phyloP scores from a whole-genome alignment of 2,797 vertebrate species.

The Falco rusticolus region DNA sequence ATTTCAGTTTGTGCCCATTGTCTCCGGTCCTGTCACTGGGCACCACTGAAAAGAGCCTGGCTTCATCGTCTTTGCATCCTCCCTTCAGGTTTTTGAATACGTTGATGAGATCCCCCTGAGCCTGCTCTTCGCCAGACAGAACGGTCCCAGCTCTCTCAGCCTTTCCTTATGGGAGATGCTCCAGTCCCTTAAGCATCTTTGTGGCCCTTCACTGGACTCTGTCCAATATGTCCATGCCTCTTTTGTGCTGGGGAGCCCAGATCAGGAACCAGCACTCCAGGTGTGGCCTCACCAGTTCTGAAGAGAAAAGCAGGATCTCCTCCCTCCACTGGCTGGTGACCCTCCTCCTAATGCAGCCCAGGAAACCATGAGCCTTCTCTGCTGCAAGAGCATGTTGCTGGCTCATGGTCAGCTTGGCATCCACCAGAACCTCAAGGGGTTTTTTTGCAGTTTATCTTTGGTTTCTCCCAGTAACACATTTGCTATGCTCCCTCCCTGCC shows the following conservation, averaged over 20 bases:
- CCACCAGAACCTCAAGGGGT: not conserved
- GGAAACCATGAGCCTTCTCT: not conserved
- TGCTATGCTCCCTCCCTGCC: not conserved
- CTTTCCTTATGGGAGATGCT: not conserved
- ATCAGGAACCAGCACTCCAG: not conserved
- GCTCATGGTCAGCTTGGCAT: not conserved
- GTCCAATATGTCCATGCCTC: not conserved
- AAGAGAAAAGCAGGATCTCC: not conserved
- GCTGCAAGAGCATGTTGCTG: not conserved
- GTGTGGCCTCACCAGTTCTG: not conserved
- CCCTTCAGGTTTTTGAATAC: not conserved
- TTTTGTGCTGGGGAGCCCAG: not conserved
- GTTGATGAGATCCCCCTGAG: not conserved
- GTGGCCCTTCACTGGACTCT: not conserved
- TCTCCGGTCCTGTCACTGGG: not conserved
- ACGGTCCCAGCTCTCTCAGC: not conserved
- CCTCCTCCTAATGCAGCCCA: not conserved
- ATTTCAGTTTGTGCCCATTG: not conserved
- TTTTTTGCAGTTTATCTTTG: not conserved
- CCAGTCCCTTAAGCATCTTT: not conserved
- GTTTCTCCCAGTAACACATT: not conserved
- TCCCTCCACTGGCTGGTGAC: not conserved
- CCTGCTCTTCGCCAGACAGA: not conserved
- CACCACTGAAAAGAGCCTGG: not conserved
- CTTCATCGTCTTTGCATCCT: not conserved